phyloP scores from a whole-genome alignment of 1,140 invertebrate species.

The Procambarus clarkii region DNA sequence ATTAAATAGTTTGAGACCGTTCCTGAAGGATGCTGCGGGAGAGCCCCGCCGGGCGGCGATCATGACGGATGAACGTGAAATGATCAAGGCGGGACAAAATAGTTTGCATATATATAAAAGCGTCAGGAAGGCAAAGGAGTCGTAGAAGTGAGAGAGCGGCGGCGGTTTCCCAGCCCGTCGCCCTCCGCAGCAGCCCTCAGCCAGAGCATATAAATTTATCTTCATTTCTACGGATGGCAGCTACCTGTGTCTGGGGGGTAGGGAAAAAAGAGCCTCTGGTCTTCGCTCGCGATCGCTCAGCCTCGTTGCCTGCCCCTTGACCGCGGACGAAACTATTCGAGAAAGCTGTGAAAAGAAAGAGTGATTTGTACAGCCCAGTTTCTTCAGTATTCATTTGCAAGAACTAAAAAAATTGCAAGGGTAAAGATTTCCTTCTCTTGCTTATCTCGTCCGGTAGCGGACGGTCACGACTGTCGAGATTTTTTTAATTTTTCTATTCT shows the following conservation, averaged over 20 bases:
- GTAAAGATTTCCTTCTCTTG: slow-evolving; percentile 43
- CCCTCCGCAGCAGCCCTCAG: too few species aligned
- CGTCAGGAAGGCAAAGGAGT: not conserved
- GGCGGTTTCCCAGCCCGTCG: not conserved
- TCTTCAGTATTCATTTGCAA: slow-evolving; percentile 67
- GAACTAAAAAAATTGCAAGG: slow-evolving; percentile 64
- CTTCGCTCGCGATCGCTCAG: slow-evolving; percentile 30
- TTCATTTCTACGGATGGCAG: slow-evolving; percentile 64
- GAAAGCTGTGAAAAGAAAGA: slow-evolving; percentile 1
- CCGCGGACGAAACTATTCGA: not conserved
- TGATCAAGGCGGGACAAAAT: not conserved
- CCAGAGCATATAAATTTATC: slow-evolving; percentile 54
- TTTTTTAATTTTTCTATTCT: slow-evolving; percentile 34
- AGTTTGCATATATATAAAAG: not conserved
- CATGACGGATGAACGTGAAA: not conserved
- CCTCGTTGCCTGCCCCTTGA: too few species aligned
- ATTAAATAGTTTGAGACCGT: too few species aligned
- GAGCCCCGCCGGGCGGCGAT: too few species aligned
- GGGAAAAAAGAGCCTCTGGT: not conserved
- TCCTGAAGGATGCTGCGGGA: too few species aligned
- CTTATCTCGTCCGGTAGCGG: slow-evolving; percentile 28
- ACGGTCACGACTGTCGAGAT: slow-evolving; percentile 1
- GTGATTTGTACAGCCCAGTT: slow-evolving; percentile 43
- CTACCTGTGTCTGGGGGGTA: slow-evolving; percentile 47
- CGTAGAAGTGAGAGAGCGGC: not conserved